A percentile compares a stretch with the other conserved stretches of the same genome.
These are phyloP conservation scores for Lasiommata megera DNA, from an alignment of 2,888 invertebrate genomes.

Conservation along the genomic window DNA sequence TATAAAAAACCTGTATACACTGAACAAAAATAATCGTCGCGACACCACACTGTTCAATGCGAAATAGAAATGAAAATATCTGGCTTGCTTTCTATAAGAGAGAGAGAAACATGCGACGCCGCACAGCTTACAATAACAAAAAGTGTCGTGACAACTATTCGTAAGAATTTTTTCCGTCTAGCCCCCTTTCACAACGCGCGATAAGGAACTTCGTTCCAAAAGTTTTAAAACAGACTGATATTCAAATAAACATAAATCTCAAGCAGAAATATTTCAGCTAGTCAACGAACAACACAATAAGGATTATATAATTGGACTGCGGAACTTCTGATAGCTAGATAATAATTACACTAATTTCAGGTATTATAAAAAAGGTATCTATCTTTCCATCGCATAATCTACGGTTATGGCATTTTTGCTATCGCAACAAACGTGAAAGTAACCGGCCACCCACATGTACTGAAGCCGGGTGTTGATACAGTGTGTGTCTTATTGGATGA, in stretches of 20 bases:
- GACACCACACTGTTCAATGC: no score
- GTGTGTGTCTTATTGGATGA: conserved; percentile 53
- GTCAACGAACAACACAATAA: conserved; percentile 7
- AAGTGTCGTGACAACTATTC: no score
- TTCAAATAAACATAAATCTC: not conserved
- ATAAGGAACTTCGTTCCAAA: no score
- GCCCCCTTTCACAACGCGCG: no score
- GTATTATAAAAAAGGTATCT: conserved; percentile 11
- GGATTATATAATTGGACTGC: conserved; percentile 12
- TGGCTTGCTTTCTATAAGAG: no score
- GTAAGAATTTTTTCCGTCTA: no score
- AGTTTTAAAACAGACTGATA: not conserved
- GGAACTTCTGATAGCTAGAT: conserved; percentile 2
- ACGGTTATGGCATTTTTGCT: conserved; percentile 12
- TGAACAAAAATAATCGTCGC: no score
- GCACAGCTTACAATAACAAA: no score
- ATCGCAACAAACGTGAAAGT: conserved; percentile 18
- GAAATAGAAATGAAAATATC: no score
- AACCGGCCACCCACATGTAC: conserved; percentile 38
- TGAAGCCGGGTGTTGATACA: conserved; percentile 34
- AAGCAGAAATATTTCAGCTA: not conserved
- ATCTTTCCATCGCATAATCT: conserved; percentile 12
- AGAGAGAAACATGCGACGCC: no score
- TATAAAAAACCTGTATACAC: no score
- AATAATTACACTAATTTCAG: conserved; percentile 12